A percentile compares a stretch with the other conserved stretches of the same genome.
phyloP scores from a whole-genome alignment of 2,888 invertebrate genomes.

The Phytoseiulus persimilis region DNA sequence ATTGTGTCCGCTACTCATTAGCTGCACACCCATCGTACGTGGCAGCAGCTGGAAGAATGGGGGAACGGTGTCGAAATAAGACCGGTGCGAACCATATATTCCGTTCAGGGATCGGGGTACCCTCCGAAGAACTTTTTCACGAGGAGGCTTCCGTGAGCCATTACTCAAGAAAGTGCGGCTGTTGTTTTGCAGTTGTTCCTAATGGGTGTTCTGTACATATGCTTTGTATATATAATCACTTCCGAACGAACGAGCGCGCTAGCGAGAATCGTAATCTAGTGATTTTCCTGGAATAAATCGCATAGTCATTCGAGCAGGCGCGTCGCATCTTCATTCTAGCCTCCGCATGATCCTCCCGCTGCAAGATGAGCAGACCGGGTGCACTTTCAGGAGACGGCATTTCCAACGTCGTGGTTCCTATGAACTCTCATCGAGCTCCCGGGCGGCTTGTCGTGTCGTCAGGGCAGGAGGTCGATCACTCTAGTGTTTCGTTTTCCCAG shows the following conservation, averaged over 20 bases:
- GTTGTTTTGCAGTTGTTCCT: neutral
- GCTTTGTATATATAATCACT: neutral
- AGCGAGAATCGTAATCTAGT: neutral
- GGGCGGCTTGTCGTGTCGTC: too few species aligned
- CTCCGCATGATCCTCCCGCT: too few species aligned
- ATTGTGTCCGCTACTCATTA: neutral
- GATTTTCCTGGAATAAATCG: neutral
- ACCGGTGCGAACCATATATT: neutral
- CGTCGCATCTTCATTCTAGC: neutral
- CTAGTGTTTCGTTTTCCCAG: too few species aligned
- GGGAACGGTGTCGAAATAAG: neutral
- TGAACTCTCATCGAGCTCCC: too few species aligned
- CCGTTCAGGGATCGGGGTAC: neutral
- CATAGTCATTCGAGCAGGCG: neutral
- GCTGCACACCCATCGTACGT: neutral
- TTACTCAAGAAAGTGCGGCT: neutral
- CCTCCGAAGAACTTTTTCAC: neutral
- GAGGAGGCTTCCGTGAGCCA: neutral
- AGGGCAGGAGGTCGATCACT: too few species aligned
- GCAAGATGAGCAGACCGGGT: too few species aligned
- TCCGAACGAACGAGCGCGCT: neutral
- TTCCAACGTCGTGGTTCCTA: too few species aligned
- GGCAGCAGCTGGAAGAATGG: too few species aligned
- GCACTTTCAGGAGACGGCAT: too few species aligned
- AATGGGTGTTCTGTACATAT: neutral